Conservation (phyloP, 2,113 vertebrate species). For the Marmota monax region DNA sequence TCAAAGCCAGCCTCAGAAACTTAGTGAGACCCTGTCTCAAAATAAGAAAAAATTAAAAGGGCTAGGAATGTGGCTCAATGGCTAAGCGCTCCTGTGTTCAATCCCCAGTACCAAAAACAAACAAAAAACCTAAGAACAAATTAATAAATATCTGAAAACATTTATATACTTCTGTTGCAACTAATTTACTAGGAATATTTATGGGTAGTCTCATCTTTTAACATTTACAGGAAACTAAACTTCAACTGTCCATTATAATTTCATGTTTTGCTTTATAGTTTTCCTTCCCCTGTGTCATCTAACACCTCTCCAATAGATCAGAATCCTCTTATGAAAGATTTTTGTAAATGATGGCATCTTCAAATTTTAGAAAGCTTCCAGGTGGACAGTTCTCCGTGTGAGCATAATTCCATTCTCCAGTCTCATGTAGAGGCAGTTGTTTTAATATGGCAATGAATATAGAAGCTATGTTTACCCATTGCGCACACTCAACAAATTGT, state of each 20-base stretch:
- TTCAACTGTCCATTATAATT: neutral
- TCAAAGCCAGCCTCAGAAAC: too few relatives aligned
- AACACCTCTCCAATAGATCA: neutral
- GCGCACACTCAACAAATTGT: neutral
- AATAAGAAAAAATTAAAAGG: too few relatives aligned
- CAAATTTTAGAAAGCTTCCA: neutral
- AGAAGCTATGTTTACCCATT: neutral
- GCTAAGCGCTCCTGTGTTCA: too few relatives aligned
- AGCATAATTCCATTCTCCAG: neutral
- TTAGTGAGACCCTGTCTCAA: too few relatives aligned
- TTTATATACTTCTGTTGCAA: conserved; percentile 22
- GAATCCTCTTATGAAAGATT: neutral
- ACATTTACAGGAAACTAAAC: conserved; percentile 26
- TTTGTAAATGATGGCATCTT: neutral
- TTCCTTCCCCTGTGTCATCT: neutral
- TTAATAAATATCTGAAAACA: neutral
- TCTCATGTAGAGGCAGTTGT: neutral
- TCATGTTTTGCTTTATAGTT: neutral
- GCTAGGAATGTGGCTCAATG: too few relatives aligned
- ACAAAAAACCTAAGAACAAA: neutral
- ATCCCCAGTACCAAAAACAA: too few relatives aligned
- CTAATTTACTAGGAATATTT: neutral
- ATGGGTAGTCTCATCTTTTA: neutral
- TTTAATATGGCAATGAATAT: neutral
- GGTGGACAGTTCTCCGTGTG: neutral